Evolutionary conservation across 2,113 vertebrate genomes (phyloP).

Genomic region (Ceyx cyanopectus): DNA sequence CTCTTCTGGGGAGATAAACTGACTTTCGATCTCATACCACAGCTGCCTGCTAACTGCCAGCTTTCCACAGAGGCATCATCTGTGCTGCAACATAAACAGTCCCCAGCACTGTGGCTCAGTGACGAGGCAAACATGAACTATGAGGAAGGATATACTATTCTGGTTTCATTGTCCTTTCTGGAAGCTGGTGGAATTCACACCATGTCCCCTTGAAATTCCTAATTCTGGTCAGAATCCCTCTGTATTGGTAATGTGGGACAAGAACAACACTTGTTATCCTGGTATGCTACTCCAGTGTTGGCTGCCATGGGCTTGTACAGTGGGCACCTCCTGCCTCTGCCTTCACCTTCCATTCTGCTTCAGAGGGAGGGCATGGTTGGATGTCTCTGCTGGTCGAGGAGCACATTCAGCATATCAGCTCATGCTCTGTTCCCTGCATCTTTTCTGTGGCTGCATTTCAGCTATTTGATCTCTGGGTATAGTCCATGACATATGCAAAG

Average conservation of each 20-base stretch:
- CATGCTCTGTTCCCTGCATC: fast-evolving
- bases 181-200: conserved; percentile 5
- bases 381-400: background rate
- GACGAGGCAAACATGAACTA: background rate
- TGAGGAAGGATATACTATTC: background rate
- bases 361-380: fast-evolving
- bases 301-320: background rate
- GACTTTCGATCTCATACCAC: background rate
- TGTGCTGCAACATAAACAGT: fast-evolving
- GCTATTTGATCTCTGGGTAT: background rate
- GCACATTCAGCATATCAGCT: background rate
- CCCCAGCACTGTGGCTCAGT: background rate
- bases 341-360: background rate
- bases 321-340: background rate
- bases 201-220: background rate
- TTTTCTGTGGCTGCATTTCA: background rate
- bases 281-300: background rate
- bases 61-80: background rate
- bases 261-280: background rate
- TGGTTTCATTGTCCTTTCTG: background rate
- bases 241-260: background rate
- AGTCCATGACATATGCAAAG: background rate
- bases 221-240: background rate
- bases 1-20: background rate
- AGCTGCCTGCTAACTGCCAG: background rate